Base-by-base conservation (phyloP, 2,888 invertebrate genomes). In the Ceraclea dissimilis region DNA sequence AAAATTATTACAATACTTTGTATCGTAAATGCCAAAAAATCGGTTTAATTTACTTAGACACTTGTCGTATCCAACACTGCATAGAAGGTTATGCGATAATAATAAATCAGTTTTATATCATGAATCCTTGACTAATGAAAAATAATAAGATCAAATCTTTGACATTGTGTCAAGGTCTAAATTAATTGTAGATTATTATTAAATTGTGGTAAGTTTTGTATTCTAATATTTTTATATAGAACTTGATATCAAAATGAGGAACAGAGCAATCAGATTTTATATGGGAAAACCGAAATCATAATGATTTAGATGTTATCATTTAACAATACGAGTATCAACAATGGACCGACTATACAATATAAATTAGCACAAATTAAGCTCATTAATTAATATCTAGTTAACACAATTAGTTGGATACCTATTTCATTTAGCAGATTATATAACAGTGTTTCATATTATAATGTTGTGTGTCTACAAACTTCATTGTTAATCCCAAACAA, bases 301-400 rank as follows among this genome's bases (percentile, higher is more conserved):
- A 39, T 39, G 39, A 39, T 39, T 39, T 16, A 39, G 39, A 39
- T 39, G 39, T 39, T 39, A 39, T 39, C 39, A 39, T n/a, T 39
- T 26, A 26, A 26, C 26, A 26, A 26, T 26, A 26, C 26, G 10
- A 26, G 10, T 26, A 26, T 26, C 26, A 39, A 39, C 39, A 39
- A 39, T 39, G 39, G 39, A 39, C 5, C n/a, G 39, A 16, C 2
- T 39, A 39, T 39, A 39, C 39, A 39, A n/a, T 39, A 39, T 8
- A n/a, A 39, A 39, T 39, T 39, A 39, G 39, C 39, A 39, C 39
- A 39, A 39, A 39, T 39, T 39, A 39, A 39, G 4, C 39, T 39
- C 13, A 39, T 39, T 39, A 39, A 13, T 39, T 39, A 39, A n/a
- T 39, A 39, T 16, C 39, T 39, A 16, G n/a, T 39, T 39, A 13